These are phyloP conservation scores for Scaeva pyrastri DNA, from an alignment of 2,888 invertebrate species.

Conservation along the genomic window DNA sequence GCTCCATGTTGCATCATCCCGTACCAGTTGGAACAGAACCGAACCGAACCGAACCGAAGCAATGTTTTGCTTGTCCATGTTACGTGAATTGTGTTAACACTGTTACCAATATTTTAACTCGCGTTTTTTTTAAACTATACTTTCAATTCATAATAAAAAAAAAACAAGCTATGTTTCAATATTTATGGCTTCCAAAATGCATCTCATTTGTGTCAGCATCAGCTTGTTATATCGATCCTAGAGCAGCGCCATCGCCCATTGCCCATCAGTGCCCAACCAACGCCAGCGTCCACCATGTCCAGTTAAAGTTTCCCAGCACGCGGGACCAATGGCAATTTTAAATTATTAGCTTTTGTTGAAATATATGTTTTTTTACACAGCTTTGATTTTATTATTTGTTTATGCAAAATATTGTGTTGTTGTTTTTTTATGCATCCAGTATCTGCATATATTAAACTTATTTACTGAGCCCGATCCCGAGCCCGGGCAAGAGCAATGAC, in stretches of 20 bases:
- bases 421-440: not conserved
- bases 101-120: constrained; percentile 16
- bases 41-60: not conserved
- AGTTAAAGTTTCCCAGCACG: not conserved
- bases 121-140: constrained; percentile 4
- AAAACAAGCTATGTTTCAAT: constrained; percentile 2
- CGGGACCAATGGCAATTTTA: not conserved
- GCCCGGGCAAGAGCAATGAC: not conserved
- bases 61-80: constrained; percentile 26
- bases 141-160: not conserved
- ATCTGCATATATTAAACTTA: not conserved
- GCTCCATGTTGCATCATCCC: constrained; percentile 41
- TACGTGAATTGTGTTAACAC: constrained; percentile 65
- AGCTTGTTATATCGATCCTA: not conserved
- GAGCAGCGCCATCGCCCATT: too few relatives aligned
- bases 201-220: constrained; percentile 51
- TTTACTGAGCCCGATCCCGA: not conserved
- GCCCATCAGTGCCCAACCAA: not conserved
- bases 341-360: constrained; percentile 15
- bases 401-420: constrained; percentile 8
- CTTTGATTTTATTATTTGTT: not conserved
- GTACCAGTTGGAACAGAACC: too few relatives aligned
- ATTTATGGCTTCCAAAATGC: constrained; percentile 43
- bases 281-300: too few relatives aligned
- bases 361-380: constrained; percentile 2